Evolutionary conservation across 1,140 invertebrate genomes (phyloP).

Genomic region (Hylaeus volcanicus): DNA sequence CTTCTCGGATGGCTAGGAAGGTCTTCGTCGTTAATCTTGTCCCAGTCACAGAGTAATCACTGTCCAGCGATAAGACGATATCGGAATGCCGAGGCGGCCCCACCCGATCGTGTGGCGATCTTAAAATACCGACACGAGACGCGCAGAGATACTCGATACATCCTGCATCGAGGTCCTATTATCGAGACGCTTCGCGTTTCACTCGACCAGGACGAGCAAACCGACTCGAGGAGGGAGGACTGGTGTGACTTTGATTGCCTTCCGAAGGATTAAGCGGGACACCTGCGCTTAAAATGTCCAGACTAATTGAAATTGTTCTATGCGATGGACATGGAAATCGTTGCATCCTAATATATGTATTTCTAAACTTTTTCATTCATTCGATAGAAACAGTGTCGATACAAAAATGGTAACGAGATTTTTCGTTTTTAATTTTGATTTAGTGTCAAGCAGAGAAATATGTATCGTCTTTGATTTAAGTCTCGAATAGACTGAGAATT

Average conservation of each 20-base stretch:
- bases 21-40: slow-evolving; percentile 62
- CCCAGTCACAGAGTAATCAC: slow-evolving; percentile 66
- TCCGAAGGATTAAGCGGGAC: not conserved
- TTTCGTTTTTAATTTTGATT: no score
- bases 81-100: slow-evolving; percentile 57
- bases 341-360: not conserved
- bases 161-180: slow-evolving; percentile 45
- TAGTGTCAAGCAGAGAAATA: no score
- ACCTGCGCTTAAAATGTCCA: not conserved
- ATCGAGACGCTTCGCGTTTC: slow-evolving; percentile 38
- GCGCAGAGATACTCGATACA: slow-evolving; percentile 43
- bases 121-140: slow-evolving; percentile 53
- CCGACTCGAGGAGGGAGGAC: not conserved
- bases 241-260: not conserved
- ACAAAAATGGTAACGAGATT: no score
- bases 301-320: not conserved
- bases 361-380: not conserved
- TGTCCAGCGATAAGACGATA: slow-evolving; percentile 64
- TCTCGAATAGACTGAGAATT: no score
- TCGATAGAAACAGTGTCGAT: no score
- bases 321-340: not conserved
- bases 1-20: slow-evolving; percentile 43
- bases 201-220: slow-evolving; percentile 12
- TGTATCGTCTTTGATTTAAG: no score
- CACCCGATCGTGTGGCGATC: slow-evolving; percentile 49